phyloP scores from a whole-genome alignment of 1,140 invertebrate genomes.

The Drosophila ohnishii region DNA sequence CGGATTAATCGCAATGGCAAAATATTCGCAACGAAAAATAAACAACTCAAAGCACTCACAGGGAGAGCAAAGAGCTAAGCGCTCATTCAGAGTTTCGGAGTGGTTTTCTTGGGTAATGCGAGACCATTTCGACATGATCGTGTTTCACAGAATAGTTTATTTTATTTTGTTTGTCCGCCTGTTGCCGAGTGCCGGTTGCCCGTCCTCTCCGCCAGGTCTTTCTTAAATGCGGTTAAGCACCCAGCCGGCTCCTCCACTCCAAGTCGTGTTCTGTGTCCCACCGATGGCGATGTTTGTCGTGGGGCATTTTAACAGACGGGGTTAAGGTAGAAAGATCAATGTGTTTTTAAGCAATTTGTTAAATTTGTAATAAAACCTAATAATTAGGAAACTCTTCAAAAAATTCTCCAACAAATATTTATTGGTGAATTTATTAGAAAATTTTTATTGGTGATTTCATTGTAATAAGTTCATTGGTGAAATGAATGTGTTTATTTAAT shows the following conservation, averaged over 20 bases:
- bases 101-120: constrained; percentile 68
- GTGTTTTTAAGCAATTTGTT: neutral
- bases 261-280: constrained; percentile 26
- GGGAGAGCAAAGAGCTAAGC: constrained; percentile 14
- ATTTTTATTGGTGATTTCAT: neutral
- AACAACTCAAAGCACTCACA: constrained; percentile 14
- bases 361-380: neutral
- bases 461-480: too few species aligned
- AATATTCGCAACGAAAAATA: constrained; percentile 14
- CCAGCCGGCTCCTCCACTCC: constrained; percentile 9
- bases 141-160: constrained; percentile 76
- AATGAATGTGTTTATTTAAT: too few species aligned
- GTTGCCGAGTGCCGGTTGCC: constrained; percentile 37
- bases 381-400: neutral
- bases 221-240: constrained; percentile 78
- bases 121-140: constrained; percentile 75
- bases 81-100: constrained; percentile 46
- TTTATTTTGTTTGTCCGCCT: constrained; percentile 51
- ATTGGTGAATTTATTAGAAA: too few species aligned
- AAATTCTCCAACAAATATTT: neutral
- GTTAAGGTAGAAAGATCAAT: neutral
- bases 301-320: neutral
- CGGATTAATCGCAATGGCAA: constrained; percentile 24
- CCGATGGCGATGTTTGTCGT: constrained; percentile 11
- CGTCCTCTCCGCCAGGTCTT: constrained; percentile 44